These are phyloP conservation scores for Antechinus flavipes DNA, from an alignment of 2,113 vertebrate genomes.

Conservation along the genomic window DNA sequence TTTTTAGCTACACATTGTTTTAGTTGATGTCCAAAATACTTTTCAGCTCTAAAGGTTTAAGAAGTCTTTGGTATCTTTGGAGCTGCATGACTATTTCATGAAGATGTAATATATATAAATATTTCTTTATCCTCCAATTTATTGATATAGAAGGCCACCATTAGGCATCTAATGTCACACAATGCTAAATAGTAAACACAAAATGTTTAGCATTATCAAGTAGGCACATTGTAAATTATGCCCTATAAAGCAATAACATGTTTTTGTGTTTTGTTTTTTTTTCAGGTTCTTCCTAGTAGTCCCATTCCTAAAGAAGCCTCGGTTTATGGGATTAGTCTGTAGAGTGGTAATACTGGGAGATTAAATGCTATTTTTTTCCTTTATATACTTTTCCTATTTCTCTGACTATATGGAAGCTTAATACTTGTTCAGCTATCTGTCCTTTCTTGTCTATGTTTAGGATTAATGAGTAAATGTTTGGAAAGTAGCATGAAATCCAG, in stretches of 20 bases:
- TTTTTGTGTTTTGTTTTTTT: neutral
- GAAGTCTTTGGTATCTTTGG: neutral
- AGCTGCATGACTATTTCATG: neutral
- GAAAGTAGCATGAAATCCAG: conserved; percentile 38
- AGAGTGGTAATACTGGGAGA: neutral
- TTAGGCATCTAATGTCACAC: neutral
- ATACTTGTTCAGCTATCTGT: conserved; percentile 5
- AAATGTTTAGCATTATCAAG: neutral
- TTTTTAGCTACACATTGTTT: neutral
- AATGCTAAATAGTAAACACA: neutral
- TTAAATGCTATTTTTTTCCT: neutral
- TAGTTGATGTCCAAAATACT: neutral
- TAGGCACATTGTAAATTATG: neutral
- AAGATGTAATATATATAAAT: neutral
- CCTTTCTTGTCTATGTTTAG: conserved; percentile 40
- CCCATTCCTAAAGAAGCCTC: neutral
- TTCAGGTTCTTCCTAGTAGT: neutral
- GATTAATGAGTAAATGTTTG: conserved; percentile 41
- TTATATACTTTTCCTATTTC: neutral
- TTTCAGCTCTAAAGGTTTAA: neutral
- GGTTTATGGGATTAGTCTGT: neutral
- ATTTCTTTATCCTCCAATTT: neutral
- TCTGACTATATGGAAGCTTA: neutral
- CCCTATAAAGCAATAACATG: neutral
- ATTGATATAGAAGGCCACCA: neutral